Percentiles rank a stretch among this genome's conserved stretches.
phyloP scores from a whole-genome alignment of 1,140 invertebrate genomes.

The Prorops nasuta region DNA sequence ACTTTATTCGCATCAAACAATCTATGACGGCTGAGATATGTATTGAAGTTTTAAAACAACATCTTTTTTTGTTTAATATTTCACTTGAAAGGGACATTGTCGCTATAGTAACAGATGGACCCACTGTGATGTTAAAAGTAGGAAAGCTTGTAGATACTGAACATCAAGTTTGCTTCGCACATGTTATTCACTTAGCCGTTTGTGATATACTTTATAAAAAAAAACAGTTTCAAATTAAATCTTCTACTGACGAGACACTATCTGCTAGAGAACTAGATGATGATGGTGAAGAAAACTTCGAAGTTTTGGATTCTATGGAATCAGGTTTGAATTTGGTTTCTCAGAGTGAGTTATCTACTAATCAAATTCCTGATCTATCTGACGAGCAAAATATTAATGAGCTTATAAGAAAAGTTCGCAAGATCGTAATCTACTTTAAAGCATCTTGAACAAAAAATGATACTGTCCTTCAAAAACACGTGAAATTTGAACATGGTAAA shows the following conservation, averaged over 20 bases:
- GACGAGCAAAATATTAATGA: background rate
- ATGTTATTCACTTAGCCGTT: constrained; percentile 14
- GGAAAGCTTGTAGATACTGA: constrained; percentile 14
- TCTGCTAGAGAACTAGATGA: background rate
- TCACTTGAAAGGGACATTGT: background rate
- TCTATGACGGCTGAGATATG: constrained; percentile 2
- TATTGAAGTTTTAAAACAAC: background rate
- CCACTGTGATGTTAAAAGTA: constrained; percentile 21
- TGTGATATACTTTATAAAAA: constrained; percentile 18
- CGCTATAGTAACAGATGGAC: constrained; percentile 13
- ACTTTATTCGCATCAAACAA: constrained; percentile 4
- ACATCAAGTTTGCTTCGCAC: constrained; percentile 21
- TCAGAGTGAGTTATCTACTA: background rate
- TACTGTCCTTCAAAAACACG: constrained; percentile 17
- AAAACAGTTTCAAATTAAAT: background rate
- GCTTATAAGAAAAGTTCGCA: constrained; percentile 7
- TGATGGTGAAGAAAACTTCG: background rate
- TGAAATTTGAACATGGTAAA: constrained; percentile 13
- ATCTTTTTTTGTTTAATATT: background rate
- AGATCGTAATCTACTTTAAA: constrained; percentile 17
- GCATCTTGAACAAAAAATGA: constrained; percentile 21
- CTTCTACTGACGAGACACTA: background rate
- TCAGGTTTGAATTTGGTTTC: background rate
- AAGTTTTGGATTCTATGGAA: background rate
- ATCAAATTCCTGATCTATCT: background rate